Evolutionary conservation across 2,113 vertebrate species (phyloP), one percentile per base, ranked within the genome.

Genomic region (Lepisosteus osseus): DNA sequence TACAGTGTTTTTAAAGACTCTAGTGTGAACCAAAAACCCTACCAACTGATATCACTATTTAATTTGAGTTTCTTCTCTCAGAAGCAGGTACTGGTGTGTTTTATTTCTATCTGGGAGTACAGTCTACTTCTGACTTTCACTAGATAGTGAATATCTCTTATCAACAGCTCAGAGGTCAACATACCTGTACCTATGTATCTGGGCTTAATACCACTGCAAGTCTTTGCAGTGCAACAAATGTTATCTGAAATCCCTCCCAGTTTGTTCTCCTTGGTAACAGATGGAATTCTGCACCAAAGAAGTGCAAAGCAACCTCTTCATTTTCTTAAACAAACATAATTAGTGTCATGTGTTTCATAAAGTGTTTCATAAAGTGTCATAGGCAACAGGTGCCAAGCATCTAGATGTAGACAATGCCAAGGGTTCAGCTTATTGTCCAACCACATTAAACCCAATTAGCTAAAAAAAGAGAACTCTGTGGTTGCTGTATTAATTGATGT

Each of bases 341-440:
- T 51, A 51, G 9, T 57, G 55, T 68, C 65, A 62, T 62, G 57
- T 44, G 56, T 69, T 74, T 44, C 6, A 47, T 42, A 11, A 41
- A 64, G 57, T 44, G 56, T 69, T 74, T 44, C 6, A 47, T 42
- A 11, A 41, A 64, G 29, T 54, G 54, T 11, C 43, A 41, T 29
- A 14, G 9, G n/a, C 29, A 57, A 73, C 73, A 65, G 67, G 67
- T 70, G 73, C 67, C 72, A 56, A 45, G 67, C 73, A 54, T 74
- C 42, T 7, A 69, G 29, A 17, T 41, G 15, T 40, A 29, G 47
- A 40, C 61, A 15, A 9, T 51, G 44, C 55, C 65, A 54, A 63
- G 47, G 61, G n/a, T 11, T n/a, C 15, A 29, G 54, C 51, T 61
- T 51, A 57, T 70, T 70, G 73, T 70, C 68, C 61, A 57, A 66